These are phyloP conservation scores for Cataglyphis livida DNA, from an alignment of 2,888 invertebrate species.

Conservation along the genomic window DNA sequence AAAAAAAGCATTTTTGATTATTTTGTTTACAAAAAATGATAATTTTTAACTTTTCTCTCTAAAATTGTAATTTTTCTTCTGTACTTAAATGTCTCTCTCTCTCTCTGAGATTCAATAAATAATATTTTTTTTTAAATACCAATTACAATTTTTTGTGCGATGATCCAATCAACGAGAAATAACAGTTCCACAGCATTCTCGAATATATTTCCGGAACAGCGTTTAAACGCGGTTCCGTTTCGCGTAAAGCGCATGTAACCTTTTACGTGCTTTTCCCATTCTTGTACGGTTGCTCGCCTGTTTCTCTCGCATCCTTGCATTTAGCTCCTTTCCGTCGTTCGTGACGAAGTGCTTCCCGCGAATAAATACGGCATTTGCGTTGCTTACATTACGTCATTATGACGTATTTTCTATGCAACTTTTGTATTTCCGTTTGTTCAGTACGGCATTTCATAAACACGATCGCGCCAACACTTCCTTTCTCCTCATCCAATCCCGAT, in stretches of 20 bases:
- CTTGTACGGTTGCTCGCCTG: neutral
- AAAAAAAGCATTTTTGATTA: neutral
- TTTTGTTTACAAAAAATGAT: neutral
- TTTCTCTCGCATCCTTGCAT: conserved; percentile 32
- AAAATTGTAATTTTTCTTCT: neutral
- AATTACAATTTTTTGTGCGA: neutral
- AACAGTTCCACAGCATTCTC: neutral
- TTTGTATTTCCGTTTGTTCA: neutral
- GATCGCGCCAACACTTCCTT: neutral
- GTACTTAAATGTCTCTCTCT: neutral
- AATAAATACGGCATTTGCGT: neutral
- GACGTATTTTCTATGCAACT: neutral
- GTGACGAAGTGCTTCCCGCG: conserved; percentile 18
- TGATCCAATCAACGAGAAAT: neutral
- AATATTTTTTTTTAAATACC: neutral
- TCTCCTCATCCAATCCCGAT: conserved; percentile 6
- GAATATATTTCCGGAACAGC: neutral
- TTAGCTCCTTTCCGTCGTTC: conserved; percentile 30
- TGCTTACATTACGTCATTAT: conserved; percentile 15
- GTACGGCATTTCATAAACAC: conserved; percentile 29
- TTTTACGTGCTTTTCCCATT: neutral
- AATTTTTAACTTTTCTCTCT: neutral
- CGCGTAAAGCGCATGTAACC: conserved; percentile 12
- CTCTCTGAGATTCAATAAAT: neutral
- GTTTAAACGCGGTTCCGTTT: conserved; percentile 25